These are phyloP conservation scores for Heliconius hortense DNA, from an alignment of 2,888 invertebrate genomes.

Conservation along the genomic window DNA sequence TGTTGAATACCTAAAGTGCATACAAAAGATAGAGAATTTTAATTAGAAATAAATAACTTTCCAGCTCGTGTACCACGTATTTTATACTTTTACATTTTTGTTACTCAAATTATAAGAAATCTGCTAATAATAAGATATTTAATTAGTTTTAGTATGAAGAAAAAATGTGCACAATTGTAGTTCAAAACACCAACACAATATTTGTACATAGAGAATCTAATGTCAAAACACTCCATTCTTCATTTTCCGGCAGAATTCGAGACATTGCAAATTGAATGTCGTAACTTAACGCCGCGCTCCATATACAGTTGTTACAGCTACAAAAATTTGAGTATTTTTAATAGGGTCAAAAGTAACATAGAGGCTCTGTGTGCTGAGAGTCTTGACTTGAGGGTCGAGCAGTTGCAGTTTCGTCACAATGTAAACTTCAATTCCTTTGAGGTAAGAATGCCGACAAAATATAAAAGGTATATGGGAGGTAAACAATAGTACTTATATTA, in stretches of 20 bases:
- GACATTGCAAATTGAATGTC: not conserved
- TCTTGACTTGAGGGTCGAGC: conserved; percentile 14
- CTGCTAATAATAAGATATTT: not conserved
- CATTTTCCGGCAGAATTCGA: not conserved
- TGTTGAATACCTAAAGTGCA: conserved; percentile 14
- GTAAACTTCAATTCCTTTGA: conserved; percentile 13
- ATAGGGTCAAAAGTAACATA: not conserved
- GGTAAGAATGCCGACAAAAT: conserved; percentile 1
- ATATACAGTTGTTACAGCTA: not conserved
- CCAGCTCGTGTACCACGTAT: conserved; percentile 1
- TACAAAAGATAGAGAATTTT: conserved; percentile 20
- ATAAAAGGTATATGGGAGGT: not conserved
- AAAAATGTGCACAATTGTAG: not conserved
- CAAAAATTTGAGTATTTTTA: not conserved
- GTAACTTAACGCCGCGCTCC: not conserved
- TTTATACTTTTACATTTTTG: conserved; percentile 7
- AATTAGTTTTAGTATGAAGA: no score
- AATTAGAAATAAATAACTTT: conserved; percentile 30
- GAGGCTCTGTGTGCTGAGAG: not conserved
- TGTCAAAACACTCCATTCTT: not conserved
- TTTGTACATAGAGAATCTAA: not conserved
- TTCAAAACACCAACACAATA: no score
- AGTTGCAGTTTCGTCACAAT: conserved; percentile 7
- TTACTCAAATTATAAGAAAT: conserved; percentile 3
- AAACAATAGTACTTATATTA: not conserved